Conservation (phyloP, 2,113 vertebrate genomes). For the Phylloscopus whistleri region DNA sequence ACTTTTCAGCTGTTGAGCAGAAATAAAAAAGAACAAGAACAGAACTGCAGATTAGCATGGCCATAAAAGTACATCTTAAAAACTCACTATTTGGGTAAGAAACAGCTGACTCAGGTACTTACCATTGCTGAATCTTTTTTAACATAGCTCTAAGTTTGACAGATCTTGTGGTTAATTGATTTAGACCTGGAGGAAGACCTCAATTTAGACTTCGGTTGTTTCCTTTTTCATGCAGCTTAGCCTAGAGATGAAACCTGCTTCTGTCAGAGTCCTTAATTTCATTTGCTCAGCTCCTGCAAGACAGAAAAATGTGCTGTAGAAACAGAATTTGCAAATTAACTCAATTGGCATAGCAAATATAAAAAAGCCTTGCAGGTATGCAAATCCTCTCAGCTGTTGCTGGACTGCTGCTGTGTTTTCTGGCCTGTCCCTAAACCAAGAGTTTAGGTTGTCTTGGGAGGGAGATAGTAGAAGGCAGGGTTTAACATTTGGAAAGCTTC, state of each 20-base stretch:
- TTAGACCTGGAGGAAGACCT: conserved; percentile 24
- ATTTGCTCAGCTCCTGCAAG: not conserved
- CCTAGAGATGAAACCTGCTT: not conserved
- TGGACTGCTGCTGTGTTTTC: not conserved
- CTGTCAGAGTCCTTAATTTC: not conserved
- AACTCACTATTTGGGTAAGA: not conserved
- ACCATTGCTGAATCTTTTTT: not conserved
- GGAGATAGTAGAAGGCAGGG: not conserved
- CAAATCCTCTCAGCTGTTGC: not conserved
- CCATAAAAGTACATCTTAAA: not conserved
- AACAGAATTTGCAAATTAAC: not conserved
- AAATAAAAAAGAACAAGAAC: not conserved
- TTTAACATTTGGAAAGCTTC: not conserved
- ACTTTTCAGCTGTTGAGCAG: not conserved
- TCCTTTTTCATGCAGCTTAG: not conserved
- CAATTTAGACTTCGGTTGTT: not conserved
- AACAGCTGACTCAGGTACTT: not conserved
- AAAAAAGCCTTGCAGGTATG: not conserved
- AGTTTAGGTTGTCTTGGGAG: not conserved
- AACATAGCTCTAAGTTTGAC: not conserved
- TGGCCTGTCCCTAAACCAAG: not conserved
- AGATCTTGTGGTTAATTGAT: conserved; percentile 35
- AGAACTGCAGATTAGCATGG: not conserved
- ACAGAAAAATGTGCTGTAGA: not conserved
- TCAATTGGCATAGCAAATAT: not conserved